Evolutionary conservation across 1,140 invertebrate species (phyloP).

Genomic region (Drosophila kikkawai): DNA sequence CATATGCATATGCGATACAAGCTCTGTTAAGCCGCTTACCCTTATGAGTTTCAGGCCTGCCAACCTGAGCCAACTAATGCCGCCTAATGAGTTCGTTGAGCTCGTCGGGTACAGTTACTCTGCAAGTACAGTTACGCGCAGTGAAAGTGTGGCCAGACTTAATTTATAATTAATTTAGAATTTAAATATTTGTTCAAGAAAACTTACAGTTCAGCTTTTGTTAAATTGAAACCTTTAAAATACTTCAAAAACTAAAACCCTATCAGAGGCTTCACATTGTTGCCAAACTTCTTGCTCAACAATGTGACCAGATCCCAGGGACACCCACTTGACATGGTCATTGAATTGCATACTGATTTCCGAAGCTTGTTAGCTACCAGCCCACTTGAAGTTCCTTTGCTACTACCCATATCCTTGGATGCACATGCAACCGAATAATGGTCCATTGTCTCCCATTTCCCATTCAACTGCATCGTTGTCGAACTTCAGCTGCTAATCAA

Average conservation of each 20-base stretch:
- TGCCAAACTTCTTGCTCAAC: background rate
- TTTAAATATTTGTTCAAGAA: too few species aligned
- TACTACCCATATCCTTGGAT: conserved; percentile 1
- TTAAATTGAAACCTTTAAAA: background rate
- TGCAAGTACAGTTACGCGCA: conserved; percentile 8
- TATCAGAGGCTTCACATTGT: background rate
- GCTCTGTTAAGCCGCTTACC: conserved; percentile 60
- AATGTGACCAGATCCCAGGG: conserved; percentile 2
- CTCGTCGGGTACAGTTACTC: background rate
- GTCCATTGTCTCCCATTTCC: background rate
- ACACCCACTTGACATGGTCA: conserved; percentile 4
- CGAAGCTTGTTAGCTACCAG: conserved; percentile 7
- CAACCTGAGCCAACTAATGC: conserved; percentile 48
- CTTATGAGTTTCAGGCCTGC: conserved; percentile 65
- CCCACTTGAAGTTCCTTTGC: conserved; percentile 12
- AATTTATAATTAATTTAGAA: background rate
- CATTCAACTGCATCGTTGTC: conserved; percentile 28
- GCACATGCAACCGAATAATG: conserved; percentile 19
- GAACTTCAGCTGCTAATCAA: conserved; percentile 37
- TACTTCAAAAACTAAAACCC: background rate
- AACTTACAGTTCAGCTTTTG: too few species aligned
- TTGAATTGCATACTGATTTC: conserved; percentile 10
- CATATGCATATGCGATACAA: conserved; percentile 24
- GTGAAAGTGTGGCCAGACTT: background rate
- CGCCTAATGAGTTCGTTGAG: conserved; percentile 58